phyloP scores from a whole-genome alignment of 1,140 invertebrate species.

The Cydia splendana region DNA sequence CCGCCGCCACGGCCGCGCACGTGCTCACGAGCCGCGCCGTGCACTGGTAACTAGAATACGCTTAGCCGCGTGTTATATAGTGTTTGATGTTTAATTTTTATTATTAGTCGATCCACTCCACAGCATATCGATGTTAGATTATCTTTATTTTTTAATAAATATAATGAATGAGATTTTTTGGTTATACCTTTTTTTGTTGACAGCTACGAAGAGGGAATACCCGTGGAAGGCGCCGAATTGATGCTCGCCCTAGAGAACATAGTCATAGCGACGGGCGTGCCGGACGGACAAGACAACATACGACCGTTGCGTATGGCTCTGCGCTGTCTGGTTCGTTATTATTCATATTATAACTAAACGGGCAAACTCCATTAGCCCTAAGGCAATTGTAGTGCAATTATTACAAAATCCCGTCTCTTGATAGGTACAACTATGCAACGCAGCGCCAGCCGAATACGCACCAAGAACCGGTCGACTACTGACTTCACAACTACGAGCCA shows the following conservation, averaged over 20 bases:
- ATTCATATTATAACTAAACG: no score
- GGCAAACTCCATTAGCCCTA: no score
- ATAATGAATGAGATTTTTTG: no score
- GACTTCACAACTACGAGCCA: constrained; percentile 42
- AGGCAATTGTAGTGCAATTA: no score
- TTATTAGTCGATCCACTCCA: no score
- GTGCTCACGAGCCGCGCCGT: constrained; percentile 67
- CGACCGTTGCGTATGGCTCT: constrained; percentile 83
- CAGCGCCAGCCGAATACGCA: constrained; percentile 51
- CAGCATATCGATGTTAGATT: no score
- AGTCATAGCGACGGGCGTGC: constrained; percentile 82
- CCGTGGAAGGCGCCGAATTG: constrained; percentile 82
- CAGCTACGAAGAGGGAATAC: constrained; percentile 84
- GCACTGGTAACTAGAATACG: constrained; percentile 58
- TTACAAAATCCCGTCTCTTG: neutral
- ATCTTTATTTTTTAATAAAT: no score
- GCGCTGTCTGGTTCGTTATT: constrained; percentile 82
- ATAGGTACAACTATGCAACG: constrained; percentile 61
- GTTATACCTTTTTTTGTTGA: constrained; percentile 23
- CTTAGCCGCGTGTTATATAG: no score
- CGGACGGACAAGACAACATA: constrained; percentile 71
- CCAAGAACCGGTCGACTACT: constrained; percentile 52
- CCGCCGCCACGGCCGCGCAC: constrained; percentile 68
- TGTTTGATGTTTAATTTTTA: no score
- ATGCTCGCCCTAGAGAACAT: constrained; percentile 85